Evolutionary conservation across 1,140 invertebrate species (phyloP).

Genomic region (Chionoecetes opilio): DNA sequence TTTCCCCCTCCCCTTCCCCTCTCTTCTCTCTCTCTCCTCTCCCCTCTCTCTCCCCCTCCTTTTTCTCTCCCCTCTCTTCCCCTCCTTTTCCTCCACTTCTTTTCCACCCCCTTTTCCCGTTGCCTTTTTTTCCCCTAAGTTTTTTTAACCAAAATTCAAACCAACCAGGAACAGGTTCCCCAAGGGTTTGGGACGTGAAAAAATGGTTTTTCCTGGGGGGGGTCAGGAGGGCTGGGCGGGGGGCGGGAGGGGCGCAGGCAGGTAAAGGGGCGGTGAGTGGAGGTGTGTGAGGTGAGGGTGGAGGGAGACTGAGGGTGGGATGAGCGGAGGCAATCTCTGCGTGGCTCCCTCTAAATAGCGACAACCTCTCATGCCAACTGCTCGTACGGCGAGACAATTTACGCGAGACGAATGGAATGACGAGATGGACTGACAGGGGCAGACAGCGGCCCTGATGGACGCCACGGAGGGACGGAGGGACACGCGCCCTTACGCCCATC

Average conservation of each 20-base stretch:
- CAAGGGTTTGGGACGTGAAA: not conserved
- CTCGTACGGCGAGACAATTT: not conserved
- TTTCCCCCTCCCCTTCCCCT: not conserved
- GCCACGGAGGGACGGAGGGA: not conserved
- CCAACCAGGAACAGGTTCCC: too few relatives aligned
- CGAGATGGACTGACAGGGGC: conserved; percentile 6
- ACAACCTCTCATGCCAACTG: conserved; percentile 42
- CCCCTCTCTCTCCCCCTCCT: not conserved
- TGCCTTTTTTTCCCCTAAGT: not conserved
- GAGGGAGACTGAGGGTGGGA: not conserved
- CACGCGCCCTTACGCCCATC: conserved; percentile 19
- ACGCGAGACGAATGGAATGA: not conserved
- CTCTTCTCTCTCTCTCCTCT: not conserved
- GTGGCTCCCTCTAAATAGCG: not conserved
- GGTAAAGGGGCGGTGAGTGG: not conserved
- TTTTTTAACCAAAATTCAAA: too few relatives aligned
- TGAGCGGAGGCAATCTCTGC: not conserved
- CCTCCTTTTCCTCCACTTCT: not conserved
- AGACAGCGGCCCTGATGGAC: conserved; percentile 55
- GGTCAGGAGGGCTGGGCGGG: not conserved
- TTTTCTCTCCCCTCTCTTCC: not conserved
- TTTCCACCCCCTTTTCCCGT: not conserved
- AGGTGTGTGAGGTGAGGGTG: not conserved
- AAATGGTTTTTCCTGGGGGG: not conserved
- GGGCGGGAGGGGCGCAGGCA: not conserved